Conservation (phyloP, 2,797 vertebrate genomes). For the Phylloscopus collybita region DNA sequence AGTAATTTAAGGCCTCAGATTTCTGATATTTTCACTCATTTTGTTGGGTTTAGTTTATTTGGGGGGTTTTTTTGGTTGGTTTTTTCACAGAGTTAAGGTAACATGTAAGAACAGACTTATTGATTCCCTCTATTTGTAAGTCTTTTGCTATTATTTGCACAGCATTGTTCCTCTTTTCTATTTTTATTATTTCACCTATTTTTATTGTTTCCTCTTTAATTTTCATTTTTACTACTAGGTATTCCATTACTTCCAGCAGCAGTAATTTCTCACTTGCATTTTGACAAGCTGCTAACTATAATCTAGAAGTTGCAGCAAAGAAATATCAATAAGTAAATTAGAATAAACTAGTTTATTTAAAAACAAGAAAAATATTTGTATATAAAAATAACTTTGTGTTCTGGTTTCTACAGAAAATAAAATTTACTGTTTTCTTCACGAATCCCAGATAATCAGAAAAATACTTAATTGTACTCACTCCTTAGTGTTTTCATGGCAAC, state of each 20-base stretch:
- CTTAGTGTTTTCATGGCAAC: not conserved
- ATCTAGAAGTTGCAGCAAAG: not conserved
- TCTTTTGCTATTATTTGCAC: not conserved
- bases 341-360: not conserved
- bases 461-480: not conserved
- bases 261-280: not conserved
- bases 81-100: not conserved
- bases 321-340: not conserved
- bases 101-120: not conserved
- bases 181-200: not conserved
- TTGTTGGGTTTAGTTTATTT: not conserved
- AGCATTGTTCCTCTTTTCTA: rapidly evolving
- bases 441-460: not conserved
- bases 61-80: not conserved
- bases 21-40: not conserved
- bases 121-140: not conserved
- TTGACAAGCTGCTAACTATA: not conserved
- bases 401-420: not conserved
- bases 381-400: not conserved
- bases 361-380: not conserved
- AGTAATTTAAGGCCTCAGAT: not conserved
- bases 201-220: not conserved
- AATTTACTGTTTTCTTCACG: not conserved
- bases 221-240: not conserved
- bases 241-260: not conserved